Base-by-base conservation (phyloP, 2,888 invertebrate genomes). In the Drosophila tanythrix region DNA sequence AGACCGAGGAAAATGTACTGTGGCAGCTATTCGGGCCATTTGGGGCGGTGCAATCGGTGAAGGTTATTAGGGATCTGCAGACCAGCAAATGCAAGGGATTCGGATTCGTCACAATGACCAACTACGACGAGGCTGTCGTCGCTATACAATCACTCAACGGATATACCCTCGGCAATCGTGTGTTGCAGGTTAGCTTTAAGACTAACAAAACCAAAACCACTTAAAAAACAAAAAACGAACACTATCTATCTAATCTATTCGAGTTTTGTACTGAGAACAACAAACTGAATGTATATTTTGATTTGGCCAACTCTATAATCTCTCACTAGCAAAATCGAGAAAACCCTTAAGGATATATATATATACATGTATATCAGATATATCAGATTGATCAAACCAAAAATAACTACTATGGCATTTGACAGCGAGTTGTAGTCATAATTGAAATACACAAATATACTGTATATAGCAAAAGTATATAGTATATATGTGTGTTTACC, bases 41-140 rank as follows among this genome's bases (percentile, higher is more conserved):
- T 92, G 99, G 99, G 90, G 98, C 98, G 90, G 98, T 99, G 92
- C 98, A 98, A 94, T 97, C 97, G 94, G 98, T 99, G 88, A 99
- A 99, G 95, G 98, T 99, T 90, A 98, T 98, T 93, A 96, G 98
- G 92, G 98, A 99, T 95, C 96, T 97, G 90, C 96, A 97, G 92
- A 98, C 98, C 83, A 98, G 98, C 94, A 99, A 99, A 94, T 99
- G 99, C 95, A 99, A 98, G 95, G 99, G 99, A 79, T 99, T 98
- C 94, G 99, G 98, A 86, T 99, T 99, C 94, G 98, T 99, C 87
- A 98, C 98, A 81, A 99, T 99, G 99, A 98, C 98, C 93, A 98
- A 98, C 94, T 99, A 99, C 93, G 98, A 99, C 92, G 99, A 99
- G 94, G 98, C 99, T 72, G 96, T 98, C 79, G 97, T 98, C 90